Evolutionary conservation across 2,797 vertebrate genomes (phyloP).

Genomic region (Rhynchonycteris naso): DNA sequence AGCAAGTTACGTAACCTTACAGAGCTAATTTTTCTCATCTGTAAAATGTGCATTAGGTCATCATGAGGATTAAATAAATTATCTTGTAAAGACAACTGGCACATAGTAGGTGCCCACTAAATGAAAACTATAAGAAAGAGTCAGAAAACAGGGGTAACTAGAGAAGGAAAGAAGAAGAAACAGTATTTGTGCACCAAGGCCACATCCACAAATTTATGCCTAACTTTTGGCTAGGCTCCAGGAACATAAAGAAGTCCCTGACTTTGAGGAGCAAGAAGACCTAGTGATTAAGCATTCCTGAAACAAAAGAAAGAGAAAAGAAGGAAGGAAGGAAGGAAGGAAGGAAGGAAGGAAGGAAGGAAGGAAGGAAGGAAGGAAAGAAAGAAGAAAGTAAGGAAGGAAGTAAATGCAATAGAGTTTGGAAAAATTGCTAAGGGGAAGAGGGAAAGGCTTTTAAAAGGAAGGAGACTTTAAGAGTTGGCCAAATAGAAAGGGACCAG

Average conservation of each 20-base stretch:
- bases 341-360: not conserved
- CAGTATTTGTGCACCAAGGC: not conserved
- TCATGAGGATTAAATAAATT: conserved; percentile 49
- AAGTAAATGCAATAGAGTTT: not conserved
- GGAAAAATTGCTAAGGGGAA: not conserved
- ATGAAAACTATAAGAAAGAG: conserved; percentile 13
- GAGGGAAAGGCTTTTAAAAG: conserved; percentile 11
- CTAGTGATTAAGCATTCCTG: not conserved
- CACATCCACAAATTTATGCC: not conserved
- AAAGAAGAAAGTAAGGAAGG: not conserved
- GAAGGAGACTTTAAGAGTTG: not conserved
- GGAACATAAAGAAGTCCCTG: not conserved
- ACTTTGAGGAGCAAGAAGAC: not conserved
- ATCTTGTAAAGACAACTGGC: not conserved
- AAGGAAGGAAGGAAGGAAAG: not conserved
- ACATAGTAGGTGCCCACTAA: conserved; percentile 8
- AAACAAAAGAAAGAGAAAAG: not conserved
- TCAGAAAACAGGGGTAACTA: not conserved
- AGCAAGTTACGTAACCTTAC: not conserved
- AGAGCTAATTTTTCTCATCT: conserved; percentile 39
- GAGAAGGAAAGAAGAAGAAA: not conserved
- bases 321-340: not conserved
- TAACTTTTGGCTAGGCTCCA: not conserved
- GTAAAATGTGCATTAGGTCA: conserved; percentile 21
- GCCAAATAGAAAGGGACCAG: not conserved